These are phyloP conservation scores for Drosophila quasianomalipes DNA, from an alignment of 2,888 invertebrate genomes.

Conservation along the genomic window DNA sequence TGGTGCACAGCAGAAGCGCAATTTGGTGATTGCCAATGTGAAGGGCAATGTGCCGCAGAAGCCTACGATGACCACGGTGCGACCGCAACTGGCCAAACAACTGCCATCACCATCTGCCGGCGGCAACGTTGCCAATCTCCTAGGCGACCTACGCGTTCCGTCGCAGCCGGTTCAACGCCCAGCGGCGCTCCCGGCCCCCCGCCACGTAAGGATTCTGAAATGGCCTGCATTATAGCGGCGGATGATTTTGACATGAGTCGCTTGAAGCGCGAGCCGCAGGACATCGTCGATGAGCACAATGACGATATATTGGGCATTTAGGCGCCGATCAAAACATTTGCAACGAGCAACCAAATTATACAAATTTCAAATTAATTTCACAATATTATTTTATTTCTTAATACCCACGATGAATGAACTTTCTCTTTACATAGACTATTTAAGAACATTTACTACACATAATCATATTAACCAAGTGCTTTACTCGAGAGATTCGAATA, in stretches of 20 bases:
- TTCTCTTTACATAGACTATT: neutral
- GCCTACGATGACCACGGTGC: neutral
- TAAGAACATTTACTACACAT: neutral
- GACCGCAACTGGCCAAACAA: neutral
- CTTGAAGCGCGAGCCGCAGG: slow-evolving; percentile 69
- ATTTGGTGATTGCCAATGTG: slow-evolving; percentile 59
- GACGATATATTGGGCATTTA: slow-evolving; percentile 62
- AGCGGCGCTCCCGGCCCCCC: neutral
- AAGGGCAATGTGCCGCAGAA: slow-evolving; percentile 26
- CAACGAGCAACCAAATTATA: neutral
- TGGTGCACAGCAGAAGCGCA: slow-evolving; percentile 29
- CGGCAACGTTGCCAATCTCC: slow-evolving; percentile 43
- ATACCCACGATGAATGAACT: neutral
- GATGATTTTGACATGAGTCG: slow-evolving; percentile 62
- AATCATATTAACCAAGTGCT: slow-evolving; percentile 2
- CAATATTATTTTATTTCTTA: neutral
- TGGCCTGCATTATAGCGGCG: slow-evolving; percentile 67
- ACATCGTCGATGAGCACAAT: slow-evolving; percentile 51
- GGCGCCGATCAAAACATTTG: neutral
- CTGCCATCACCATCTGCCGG: neutral
- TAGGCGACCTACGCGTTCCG: slow-evolving; percentile 7
- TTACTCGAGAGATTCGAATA: slow-evolving; percentile 8
- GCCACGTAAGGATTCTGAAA: slow-evolving; percentile 22
- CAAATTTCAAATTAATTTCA: neutral
- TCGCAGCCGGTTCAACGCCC: neutral